phyloP scores from a whole-genome alignment of 2,888 invertebrate species.

The Strigamia transsilvanica region DNA sequence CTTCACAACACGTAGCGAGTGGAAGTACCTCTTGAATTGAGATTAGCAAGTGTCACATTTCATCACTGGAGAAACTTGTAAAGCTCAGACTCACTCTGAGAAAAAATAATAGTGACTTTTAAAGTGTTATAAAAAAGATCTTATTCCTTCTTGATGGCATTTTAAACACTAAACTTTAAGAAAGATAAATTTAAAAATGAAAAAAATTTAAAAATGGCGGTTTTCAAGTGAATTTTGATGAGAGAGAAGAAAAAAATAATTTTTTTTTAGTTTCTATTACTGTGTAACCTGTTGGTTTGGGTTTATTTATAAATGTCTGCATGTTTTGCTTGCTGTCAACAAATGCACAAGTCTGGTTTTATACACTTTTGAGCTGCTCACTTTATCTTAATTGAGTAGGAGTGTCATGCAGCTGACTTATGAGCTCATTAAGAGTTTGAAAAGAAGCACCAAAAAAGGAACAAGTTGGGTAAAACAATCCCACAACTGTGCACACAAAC shows the following conservation, averaged over 20 bases:
- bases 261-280: background rate
- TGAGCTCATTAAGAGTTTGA: constrained; percentile 2
- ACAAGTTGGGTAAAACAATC: constrained; percentile 8
- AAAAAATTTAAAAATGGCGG: no score
- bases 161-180: background rate
- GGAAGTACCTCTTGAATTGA: background rate
- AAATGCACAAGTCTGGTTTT: constrained; percentile 2
- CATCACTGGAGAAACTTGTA: background rate
- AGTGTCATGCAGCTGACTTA: constrained; percentile 8
- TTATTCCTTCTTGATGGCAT: background rate
- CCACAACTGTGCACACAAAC: constrained; percentile 3
- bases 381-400: constrained; percentile 8
- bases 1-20: background rate
- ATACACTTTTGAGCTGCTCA: background rate
- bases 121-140: background rate
- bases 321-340: background rate
- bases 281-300: background rate
- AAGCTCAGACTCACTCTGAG: background rate
- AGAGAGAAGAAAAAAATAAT: no score
- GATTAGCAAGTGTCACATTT: constrained; percentile 8
- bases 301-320: background rate
- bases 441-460: background rate
- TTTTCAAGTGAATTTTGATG: no score
- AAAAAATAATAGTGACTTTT: background rate
- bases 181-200: background rate